phyloP scores from a whole-genome alignment of 2,888 invertebrate species.

The Cataglyphis livida region DNA sequence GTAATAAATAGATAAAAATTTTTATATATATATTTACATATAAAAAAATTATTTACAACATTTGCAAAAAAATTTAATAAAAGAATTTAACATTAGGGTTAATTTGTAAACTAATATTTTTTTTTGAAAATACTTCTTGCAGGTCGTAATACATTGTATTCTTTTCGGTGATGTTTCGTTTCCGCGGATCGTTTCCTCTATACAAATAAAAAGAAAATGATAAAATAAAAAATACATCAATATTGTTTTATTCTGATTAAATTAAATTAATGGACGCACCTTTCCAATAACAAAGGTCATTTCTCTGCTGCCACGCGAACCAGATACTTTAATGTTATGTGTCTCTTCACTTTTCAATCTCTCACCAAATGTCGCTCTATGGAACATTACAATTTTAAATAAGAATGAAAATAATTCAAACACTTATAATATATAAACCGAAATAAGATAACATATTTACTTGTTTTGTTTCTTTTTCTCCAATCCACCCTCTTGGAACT shows the following conservation, averaged over 20 bases:
- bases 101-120: conserved; percentile 73
- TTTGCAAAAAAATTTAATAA: background rate
- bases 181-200: conserved; percentile 46
- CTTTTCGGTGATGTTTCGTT: conserved; percentile 89
- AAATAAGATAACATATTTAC: conserved; percentile 77
- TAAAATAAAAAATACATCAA: background rate
- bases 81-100: conserved; percentile 32
- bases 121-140: conserved; percentile 85
- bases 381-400: conserved; percentile 73
- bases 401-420: conserved; percentile 9
- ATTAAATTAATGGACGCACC: conserved; percentile 76
- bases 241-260: background rate
- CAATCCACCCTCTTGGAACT: conserved; percentile 86
- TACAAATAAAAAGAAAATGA: background rate
- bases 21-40: conserved; percentile 29
- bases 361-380: conserved; percentile 91
- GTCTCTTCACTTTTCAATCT: conserved; percentile 89
- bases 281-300: conserved; percentile 92
- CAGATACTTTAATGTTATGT: conserved; percentile 86
- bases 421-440: background rate
- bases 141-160: conserved; percentile 89
- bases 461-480: conserved; percentile 86
- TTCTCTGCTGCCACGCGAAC: conserved; percentile 91
- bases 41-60: conserved; percentile 54
- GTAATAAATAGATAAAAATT: conserved; percentile 9